A percentile compares a stretch with the other conserved stretches of the same genome.
Evolutionary conservation across 2,797 vertebrate genomes (phyloP).

Genomic region (Halcyon smyrnensis): DNA sequence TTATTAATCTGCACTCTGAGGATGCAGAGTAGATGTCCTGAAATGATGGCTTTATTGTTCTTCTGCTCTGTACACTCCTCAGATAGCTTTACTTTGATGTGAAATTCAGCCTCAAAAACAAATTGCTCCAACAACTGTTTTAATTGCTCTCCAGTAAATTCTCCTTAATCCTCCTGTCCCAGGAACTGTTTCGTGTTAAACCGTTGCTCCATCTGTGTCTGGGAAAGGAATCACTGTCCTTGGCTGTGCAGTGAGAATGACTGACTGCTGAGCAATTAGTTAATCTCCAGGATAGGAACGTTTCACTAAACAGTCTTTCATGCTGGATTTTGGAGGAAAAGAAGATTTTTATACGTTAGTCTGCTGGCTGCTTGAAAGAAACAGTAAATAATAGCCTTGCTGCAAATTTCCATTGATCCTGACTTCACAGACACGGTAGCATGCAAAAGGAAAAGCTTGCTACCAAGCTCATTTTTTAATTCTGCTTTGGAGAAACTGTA

Average conservation of each 20-base stretch:
- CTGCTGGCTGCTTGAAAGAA: conserved; percentile 38
- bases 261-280: conserved; percentile 64
- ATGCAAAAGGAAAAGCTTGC: neutral
- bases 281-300: conserved; percentile 60
- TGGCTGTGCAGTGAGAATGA: conserved; percentile 38
- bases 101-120: conserved; percentile 49
- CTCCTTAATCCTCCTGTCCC: conserved; percentile 56
- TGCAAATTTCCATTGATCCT: conserved; percentile 40
- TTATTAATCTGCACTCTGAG: conserved; percentile 23
- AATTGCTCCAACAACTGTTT: conserved; percentile 56
- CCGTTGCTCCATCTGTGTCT: neutral
- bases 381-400: conserved; percentile 35
- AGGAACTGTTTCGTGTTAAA: conserved; percentile 48
- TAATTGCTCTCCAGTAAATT: conserved; percentile 69
- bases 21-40: conserved; percentile 17
- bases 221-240: conserved; percentile 7
- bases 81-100: conserved; percentile 43
- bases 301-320: conserved; percentile 52
- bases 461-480: conserved; percentile 15
- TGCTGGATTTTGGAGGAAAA: conserved; percentile 43
- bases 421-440: neutral
- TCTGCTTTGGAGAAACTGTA: conserved; percentile 10
- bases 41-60: conserved; percentile 36
- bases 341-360: conserved; percentile 37
- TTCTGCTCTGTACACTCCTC: neutral